Conservation (phyloP, 2,888 invertebrate species). For the Aporophyla nigra region DNA sequence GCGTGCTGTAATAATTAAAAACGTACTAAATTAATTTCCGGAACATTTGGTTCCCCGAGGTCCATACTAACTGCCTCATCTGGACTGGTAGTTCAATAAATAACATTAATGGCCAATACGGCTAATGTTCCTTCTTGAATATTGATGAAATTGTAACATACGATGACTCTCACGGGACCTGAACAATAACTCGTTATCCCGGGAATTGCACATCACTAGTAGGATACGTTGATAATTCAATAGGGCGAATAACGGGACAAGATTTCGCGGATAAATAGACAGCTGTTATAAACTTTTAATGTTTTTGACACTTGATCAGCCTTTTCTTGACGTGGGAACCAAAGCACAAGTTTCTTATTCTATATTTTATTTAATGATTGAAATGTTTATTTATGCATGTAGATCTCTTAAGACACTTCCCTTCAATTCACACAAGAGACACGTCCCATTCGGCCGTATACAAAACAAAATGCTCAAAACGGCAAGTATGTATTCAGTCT, state of each 20-base stretch:
- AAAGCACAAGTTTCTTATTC: no score
- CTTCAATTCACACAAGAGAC: no score
- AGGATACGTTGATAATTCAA: conserved; percentile 56
- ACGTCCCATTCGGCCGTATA: no score
- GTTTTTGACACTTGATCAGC: not conserved
- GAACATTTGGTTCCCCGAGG: not conserved
- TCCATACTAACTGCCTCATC: conserved; percentile 26
- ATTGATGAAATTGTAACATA: conserved; percentile 46
- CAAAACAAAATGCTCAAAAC: no score
- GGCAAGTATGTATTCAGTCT: no score
- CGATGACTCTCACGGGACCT: conserved; percentile 13
- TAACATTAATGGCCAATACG: conserved; percentile 26
- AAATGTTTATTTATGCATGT: no score
- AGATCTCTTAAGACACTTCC: no score
- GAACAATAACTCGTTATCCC: conserved; percentile 22
- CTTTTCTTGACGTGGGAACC: not conserved
- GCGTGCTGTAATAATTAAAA: not conserved
- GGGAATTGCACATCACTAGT: conserved; percentile 18
- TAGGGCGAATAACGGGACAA: conserved; percentile 23
- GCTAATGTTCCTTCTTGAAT: conserved; percentile 38
- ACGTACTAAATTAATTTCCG: not conserved
- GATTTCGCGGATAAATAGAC: not conserved
- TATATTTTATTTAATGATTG: no score
- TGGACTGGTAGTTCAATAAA: conserved; percentile 35
- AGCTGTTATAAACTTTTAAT: not conserved